A percentile compares a stretch with the other conserved stretches of the same genome.
Conservation (phyloP, 2,113 vertebrate genomes). For the Zosterops borbonicus region DNA sequence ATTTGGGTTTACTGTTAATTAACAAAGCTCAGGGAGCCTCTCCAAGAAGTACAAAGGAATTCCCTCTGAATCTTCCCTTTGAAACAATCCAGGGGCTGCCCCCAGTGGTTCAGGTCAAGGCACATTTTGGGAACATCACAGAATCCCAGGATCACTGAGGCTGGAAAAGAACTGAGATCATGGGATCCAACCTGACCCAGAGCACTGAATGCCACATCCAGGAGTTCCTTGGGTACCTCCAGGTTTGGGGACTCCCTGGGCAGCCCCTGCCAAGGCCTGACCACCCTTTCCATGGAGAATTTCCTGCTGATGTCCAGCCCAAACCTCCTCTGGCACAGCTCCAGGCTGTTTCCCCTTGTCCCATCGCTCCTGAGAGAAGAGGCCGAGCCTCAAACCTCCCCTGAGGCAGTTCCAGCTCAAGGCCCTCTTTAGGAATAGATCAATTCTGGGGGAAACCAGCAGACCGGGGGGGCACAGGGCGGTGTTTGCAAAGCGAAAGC, state of each 20-base stretch:
- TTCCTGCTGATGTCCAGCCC: neutral
- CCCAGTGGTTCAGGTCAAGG: fast-evolving
- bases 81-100: too few species aligned
- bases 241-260: neutral
- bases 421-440: fast-evolving
- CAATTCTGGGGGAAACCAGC: fast-evolving
- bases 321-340: neutral
- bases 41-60: neutral
- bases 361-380: neutral
- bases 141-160: neutral
- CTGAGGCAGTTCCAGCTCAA: fast-evolving
- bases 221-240: neutral
- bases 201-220: neutral
- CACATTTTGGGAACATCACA: neutral
- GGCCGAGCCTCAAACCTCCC: neutral
- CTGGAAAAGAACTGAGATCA: neutral
- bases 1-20: neutral
- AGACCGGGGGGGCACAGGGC: fast-evolving
- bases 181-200: neutral
- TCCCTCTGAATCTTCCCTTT: neutral
- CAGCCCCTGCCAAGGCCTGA: neutral
- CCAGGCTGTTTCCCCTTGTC: neutral
- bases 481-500: neutral
- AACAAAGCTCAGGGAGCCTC: neutral
- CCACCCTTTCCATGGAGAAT: neutral